phyloP scores from a whole-genome alignment of 2,797 vertebrate genomes.

The Myotis pilosus region DNA sequence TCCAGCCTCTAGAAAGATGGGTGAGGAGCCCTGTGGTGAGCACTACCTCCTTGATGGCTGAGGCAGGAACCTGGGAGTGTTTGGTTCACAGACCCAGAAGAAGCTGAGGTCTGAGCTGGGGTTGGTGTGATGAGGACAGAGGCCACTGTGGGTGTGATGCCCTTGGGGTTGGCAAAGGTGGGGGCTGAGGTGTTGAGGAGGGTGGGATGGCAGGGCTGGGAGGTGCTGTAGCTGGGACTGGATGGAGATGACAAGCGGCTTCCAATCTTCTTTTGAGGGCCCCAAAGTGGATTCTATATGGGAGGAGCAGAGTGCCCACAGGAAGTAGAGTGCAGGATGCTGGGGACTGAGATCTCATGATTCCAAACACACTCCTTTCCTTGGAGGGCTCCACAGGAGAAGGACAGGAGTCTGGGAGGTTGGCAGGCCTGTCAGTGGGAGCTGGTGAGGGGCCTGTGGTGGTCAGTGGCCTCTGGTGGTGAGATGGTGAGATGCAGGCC shows the following conservation, averaged over 20 bases:
- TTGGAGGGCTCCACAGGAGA: no score
- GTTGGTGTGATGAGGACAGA: not conserved
- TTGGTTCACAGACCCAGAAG: not conserved
- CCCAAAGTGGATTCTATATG: not conserved
- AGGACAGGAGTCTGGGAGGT: no score
- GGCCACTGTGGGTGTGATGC: not conserved
- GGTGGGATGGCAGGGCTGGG: not conserved
- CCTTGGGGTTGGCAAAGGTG: not conserved
- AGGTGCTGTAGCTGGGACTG: not conserved
- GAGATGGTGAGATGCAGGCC: no score
- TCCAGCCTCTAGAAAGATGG: not conserved
- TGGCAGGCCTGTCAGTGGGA: no score
- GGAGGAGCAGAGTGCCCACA: not conserved
- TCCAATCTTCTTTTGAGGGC: not conserved
- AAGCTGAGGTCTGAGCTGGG: not conserved
- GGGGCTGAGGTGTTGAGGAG: not conserved
- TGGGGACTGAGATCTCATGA: no score
- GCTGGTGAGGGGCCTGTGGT: no score
- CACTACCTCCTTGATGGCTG: not conserved
- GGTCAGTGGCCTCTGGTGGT: no score
- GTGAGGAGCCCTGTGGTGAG: not conserved
- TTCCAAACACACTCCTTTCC: no score
- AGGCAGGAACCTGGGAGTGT: not conserved
- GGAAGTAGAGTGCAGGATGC: no score
- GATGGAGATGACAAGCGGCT: not conserved